Conservation (phyloP, 1,140 invertebrate genomes). For the Zaprionus nigranus region DNA sequence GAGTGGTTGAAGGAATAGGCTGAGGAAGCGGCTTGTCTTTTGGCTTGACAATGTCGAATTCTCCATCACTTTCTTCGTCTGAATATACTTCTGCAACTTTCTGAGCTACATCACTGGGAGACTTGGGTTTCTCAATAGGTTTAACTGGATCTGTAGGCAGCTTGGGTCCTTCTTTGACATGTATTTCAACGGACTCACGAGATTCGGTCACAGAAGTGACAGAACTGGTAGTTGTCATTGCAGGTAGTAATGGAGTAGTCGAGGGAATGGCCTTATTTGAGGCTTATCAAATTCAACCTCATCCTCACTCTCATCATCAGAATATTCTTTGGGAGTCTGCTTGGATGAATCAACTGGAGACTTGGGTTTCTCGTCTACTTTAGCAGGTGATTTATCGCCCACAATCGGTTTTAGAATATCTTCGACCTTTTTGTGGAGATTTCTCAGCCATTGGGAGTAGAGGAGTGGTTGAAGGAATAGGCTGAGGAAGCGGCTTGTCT, state of each 20-base stretch:
- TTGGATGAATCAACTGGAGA: no score
- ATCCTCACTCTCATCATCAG: neutral
- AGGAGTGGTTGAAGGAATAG: no score
- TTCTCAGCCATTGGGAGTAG: no score
- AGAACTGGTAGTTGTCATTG: neutral
- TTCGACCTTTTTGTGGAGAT: neutral
- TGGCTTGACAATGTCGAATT: neutral
- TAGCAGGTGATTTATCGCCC: no score
- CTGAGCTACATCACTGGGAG: neutral
- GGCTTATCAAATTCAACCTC: constrained; percentile 3
- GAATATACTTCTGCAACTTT: constrained; percentile 10
- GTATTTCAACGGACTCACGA: neutral
- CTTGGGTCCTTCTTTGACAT: neutral
- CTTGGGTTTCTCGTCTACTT: no score
- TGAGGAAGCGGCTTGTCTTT: constrained; percentile 1
- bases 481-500: no score
- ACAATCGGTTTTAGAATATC: neutral
- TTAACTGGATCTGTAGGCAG: neutral
- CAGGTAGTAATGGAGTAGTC: neutral
- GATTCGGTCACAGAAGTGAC: neutral
- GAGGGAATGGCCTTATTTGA: constrained; percentile 7
- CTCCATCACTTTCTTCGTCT: constrained; percentile 5
- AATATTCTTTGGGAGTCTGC: no score
- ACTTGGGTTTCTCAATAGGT: neutral
- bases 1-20: neutral